These are phyloP conservation scores for Clusia tigrina DNA, from an alignment of 2,888 invertebrate genomes.

Conservation along the genomic window DNA sequence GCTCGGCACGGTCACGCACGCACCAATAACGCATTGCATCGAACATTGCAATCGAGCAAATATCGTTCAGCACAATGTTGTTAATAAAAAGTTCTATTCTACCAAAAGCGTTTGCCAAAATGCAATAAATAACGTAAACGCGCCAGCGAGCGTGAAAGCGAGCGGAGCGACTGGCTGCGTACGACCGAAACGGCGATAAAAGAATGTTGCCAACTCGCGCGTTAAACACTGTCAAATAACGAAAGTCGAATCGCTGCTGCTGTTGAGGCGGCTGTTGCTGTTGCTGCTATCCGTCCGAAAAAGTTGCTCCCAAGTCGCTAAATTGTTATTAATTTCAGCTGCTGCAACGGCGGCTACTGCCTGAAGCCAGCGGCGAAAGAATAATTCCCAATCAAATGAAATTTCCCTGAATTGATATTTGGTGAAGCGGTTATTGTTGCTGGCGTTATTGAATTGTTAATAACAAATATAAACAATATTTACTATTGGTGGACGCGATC, in stretches of 20 bases:
- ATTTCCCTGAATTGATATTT: background rate
- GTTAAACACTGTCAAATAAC: constrained; percentile 25
- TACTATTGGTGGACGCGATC: constrained; percentile 64
- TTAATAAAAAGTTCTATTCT: constrained; percentile 27
- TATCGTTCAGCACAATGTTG: constrained; percentile 27
- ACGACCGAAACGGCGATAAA: constrained; percentile 17
- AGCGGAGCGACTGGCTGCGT: constrained; percentile 3
- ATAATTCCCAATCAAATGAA: background rate
- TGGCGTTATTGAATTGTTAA: constrained; percentile 26
- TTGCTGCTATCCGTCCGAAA: background rate
- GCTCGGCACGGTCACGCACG: background rate
- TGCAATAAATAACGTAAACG: constrained; percentile 13
- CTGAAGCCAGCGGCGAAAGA: background rate
- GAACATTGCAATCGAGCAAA: constrained; percentile 17
- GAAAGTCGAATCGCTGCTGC: constrained; percentile 1
- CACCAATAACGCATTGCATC: background rate
- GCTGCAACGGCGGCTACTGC: background rate
- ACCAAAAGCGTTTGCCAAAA: constrained; percentile 25
- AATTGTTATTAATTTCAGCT: constrained; percentile 2
- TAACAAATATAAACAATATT: constrained; percentile 34
- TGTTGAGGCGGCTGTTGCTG: no score
- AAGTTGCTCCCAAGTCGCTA: background rate
- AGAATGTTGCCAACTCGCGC: constrained; percentile 22
- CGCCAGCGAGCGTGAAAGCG: background rate
- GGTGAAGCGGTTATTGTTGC: constrained; percentile 24